Evolutionary conservation across 2,888 invertebrate genomes (phyloP), one percentile per base, ranked within the genome.

Genomic region (Lasioglossum vierecki): DNA sequence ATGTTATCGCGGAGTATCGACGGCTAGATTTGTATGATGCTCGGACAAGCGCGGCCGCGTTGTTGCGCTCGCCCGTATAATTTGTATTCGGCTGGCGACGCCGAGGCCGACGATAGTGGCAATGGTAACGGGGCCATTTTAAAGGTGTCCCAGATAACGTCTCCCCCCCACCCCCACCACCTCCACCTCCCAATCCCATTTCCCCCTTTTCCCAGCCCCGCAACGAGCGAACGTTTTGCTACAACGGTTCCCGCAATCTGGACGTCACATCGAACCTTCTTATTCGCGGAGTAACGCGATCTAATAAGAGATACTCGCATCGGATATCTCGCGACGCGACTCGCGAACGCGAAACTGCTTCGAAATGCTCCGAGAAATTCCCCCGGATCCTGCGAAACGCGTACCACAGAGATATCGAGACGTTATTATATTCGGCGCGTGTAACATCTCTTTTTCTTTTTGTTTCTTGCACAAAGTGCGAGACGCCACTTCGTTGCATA

Each of bases 11-110:
- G 84, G 63, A 63, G 82, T 85, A 89, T 89, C 89, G 89, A 89
- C 89, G 91, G 87, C 70, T 82, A 76, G 89, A 89, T 89, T 89
- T 90, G 89, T 88, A 90, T 57, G 89, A 88, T 82, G 86, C 78
- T 15, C 77, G 66, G 82, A 79, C 82, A 70, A 13, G 63, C 63
- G 63, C 63, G 63, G 63, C 30, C 18, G 63, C 83, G 81, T 88
- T 73, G 83, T 77, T 63, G 70, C 82, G 53, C 57, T 80, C 81
- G 80, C 71, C 35, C 75, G 73, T 84, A 82, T 82, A 88, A 88
- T 88, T 88, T 88, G 85, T 83, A 86, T 86, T 85, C 88, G 71
- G 53, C 35, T 71, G 60, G 39, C 78, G 71, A 57, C 73, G 79
- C 44, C 49, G 66, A 72, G 80, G 72, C 57, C 73, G 84, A 88